Conservation (phyloP, 2,113 vertebrate genomes). For the Manacus vitellinus region DNA sequence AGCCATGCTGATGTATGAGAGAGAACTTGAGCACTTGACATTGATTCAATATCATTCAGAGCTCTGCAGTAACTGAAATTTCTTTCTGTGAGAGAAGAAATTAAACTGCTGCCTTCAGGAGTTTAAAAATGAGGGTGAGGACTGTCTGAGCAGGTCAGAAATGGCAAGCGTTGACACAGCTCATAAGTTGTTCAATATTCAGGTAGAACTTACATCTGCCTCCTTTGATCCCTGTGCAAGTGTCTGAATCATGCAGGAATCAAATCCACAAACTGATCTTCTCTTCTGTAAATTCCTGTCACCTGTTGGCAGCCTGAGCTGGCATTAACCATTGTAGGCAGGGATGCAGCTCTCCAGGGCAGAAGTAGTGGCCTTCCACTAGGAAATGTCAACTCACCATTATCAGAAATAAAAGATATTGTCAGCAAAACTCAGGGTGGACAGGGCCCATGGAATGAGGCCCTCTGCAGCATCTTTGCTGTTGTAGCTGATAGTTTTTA, state of each 20-base stretch:
- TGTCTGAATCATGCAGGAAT: background rate
- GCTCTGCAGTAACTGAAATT: background rate
- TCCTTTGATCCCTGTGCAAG: background rate
- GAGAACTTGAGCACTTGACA: background rate
- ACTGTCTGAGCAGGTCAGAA: background rate
- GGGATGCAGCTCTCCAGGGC: background rate
- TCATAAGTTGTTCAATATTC: background rate
- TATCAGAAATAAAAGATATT: background rate
- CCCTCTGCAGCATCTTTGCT: background rate
- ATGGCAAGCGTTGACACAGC: background rate
- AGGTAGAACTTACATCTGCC: background rate
- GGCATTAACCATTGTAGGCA: background rate
- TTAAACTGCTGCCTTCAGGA: background rate
- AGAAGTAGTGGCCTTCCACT: background rate
- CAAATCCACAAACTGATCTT: background rate
- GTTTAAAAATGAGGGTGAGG: background rate
- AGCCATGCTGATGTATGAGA: background rate
- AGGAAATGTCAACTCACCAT: background rate
- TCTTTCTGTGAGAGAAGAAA: background rate
- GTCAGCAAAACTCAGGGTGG: background rate
- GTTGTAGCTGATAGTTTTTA: background rate
- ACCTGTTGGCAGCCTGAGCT: background rate
- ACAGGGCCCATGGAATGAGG: background rate
- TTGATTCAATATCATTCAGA: slow-evolving; percentile 8
- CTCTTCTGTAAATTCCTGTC: background rate